Percentiles rank a stretch among this genome's conserved stretches.
Conservation (phyloP, 2,797 vertebrate genomes). For the Pangasius larnaudii region DNA sequence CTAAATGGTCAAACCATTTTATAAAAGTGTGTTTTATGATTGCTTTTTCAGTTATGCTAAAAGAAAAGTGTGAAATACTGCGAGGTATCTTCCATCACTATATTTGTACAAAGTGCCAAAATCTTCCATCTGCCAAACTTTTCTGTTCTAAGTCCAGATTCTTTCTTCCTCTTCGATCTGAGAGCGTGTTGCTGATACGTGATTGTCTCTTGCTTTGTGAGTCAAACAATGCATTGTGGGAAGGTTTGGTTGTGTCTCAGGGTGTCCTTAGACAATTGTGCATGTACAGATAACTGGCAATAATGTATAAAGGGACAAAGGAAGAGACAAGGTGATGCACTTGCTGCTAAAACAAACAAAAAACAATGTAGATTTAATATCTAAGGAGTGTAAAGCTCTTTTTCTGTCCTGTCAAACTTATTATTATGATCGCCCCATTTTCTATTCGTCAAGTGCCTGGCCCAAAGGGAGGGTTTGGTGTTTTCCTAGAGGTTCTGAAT, state of each 20-base stretch:
- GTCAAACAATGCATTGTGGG: slow-evolving; percentile 49
- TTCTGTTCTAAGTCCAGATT: slow-evolving; percentile 51
- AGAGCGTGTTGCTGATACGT: slow-evolving; percentile 51
- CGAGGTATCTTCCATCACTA: slow-evolving; percentile 54
- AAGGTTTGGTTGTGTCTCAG: slow-evolving; percentile 56
- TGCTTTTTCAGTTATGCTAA: slow-evolving; percentile 54
- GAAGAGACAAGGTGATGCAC: slow-evolving; percentile 61
- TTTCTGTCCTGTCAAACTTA: slow-evolving; percentile 49
- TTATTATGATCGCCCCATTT: slow-evolving; percentile 51
- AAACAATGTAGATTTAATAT: slow-evolving; percentile 55
- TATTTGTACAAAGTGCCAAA: slow-evolving; percentile 73
- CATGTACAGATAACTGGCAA: slow-evolving; percentile 61
- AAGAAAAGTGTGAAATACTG: slow-evolving; percentile 51
- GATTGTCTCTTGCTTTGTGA: slow-evolving; percentile 54
- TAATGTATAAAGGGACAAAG: slow-evolving; percentile 62
- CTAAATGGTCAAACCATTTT: slow-evolving; percentile 60
- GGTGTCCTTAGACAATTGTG: slow-evolving; percentile 62
- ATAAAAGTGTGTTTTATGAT: slow-evolving; percentile 58
- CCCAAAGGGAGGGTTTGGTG: slow-evolving; percentile 53
- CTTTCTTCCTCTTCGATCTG: slow-evolving; percentile 38
- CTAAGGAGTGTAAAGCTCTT: slow-evolving; percentile 39
- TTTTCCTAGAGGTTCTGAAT: slow-evolving; percentile 66
- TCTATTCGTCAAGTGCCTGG: slow-evolving; percentile 62
- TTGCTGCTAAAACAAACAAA: slow-evolving; percentile 69
- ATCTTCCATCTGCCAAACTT: slow-evolving; percentile 61